These are phyloP conservation scores for Drosophila villosipedis DNA, from an alignment of 2,888 invertebrate species.

Conservation along the genomic window DNA sequence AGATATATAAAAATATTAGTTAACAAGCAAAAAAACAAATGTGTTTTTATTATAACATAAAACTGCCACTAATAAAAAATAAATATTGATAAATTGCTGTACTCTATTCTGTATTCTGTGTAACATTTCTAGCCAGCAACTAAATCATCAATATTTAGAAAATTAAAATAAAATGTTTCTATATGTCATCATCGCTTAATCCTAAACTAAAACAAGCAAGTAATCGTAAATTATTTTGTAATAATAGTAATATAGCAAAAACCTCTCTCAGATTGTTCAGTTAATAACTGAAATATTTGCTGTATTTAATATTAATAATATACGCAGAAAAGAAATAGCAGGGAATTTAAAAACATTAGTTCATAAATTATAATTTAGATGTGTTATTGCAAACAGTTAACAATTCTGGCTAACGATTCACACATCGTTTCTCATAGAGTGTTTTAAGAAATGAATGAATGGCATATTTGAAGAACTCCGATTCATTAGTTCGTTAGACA, in stretches of 20 bases:
- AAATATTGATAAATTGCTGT: not conserved
- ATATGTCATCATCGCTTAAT: too few relatives aligned
- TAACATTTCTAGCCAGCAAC: not conserved
- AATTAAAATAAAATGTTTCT: too few relatives aligned
- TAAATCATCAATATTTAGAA: not conserved
- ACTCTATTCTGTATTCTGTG: not conserved
- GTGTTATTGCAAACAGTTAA: not conserved
- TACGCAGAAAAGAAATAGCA: not conserved
- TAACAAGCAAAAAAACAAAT: not conserved
- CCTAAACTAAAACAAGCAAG: not conserved
- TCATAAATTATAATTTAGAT: not conserved
- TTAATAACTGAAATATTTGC: not conserved
- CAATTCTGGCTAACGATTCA: not conserved
- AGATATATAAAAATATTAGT: not conserved
- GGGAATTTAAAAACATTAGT: not conserved
- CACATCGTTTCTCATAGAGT: not conserved
- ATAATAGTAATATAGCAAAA: not conserved
- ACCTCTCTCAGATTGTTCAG: not conserved
- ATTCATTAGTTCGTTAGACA: not conserved
- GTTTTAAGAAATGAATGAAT: not conserved
- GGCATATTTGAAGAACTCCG: not conserved
- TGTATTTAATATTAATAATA: not conserved
- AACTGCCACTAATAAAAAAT: not conserved
- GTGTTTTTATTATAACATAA: not conserved
- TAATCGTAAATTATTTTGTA: not conserved